These are phyloP conservation scores for Drosophila kohkoa DNA, from an alignment of 1,140 invertebrate genomes.

Conservation along the genomic window DNA sequence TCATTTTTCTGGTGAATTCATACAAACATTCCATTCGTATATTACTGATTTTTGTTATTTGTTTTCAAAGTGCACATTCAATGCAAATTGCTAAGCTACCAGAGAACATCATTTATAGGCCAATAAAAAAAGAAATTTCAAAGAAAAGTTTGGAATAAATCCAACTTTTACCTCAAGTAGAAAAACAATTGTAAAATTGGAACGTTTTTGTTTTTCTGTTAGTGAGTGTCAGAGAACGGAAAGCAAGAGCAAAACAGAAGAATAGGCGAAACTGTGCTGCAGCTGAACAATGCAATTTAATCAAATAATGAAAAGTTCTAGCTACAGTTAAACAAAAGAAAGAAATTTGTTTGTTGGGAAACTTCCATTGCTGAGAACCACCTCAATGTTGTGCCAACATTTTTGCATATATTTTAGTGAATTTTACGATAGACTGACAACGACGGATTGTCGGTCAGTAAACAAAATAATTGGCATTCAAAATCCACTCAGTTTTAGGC, in stretches of 20 bases:
- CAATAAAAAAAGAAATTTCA: conserved; percentile 9
- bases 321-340: conserved; percentile 65
- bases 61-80: no score
- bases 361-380: conserved; percentile 9
- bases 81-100: no score
- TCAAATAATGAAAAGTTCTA: conserved; percentile 80
- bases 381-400: conserved; percentile 64
- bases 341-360: conserved; percentile 67
- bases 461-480: conserved; percentile 74
- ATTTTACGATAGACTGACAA: conserved; percentile 71
- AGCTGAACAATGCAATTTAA: conserved; percentile 79
- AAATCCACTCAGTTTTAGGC: conserved; percentile 46
- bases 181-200: conserved; percentile 67
- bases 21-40: no score
- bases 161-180: conserved; percentile 68
- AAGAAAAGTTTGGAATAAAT: conserved; percentile 67
- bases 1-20: conserved; percentile 26
- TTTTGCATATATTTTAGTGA: conserved; percentile 81
- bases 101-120: conserved; percentile 46
- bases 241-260: conserved; percentile 9
- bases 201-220: conserved; percentile 34
- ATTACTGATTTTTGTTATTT: no score
- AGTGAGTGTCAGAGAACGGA: conserved; percentile 42
- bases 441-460: conserved; percentile 37
- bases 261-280: conserved; percentile 42